Base-by-base conservation (phyloP, 2,888 invertebrate species). In the Ornithoptera priamus region DNA sequence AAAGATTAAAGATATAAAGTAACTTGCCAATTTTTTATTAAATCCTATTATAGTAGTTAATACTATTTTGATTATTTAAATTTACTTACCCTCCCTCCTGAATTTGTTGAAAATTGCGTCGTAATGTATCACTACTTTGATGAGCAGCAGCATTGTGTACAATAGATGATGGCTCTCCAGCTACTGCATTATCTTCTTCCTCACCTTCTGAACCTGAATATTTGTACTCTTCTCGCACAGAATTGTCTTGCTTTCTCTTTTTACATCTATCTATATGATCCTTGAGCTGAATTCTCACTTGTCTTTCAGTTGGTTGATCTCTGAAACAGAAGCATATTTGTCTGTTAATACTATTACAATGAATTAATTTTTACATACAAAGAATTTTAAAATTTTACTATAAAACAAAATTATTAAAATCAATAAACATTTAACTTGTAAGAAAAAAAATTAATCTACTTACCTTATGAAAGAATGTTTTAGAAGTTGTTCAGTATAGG, bases 141-240 rank as follows among this genome's bases (percentile, higher is more conserved):
- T 92, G 92, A 67, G 96, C 95, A 36, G 95, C 95, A 36, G 95
- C 95, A 77, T 94, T 94, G 86, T 97, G 97, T 75, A 99, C 96
- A 81, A 99, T 98, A 72, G 98, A 98, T 76, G 98, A 98, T 18
- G 98, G 98, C 89, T 99, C 98, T 6, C 98, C 99, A 30, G 98
- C 97, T 77, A 97, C 94, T 58, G 96, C 97, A 65, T 95, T 96
- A 79, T 98, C 98, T 79, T 98, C 98, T 79, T 99, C 99, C 83
- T 99, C 99, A 75, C 99, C 98, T 84, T 99, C 99, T 70, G 98
- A 98, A 50, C 99, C 99, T 56, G 99, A 99, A 89, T 98, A 99
- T 85, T 93, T 95, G 87, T 96, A 96, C 82, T 96, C 95, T 81
- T 96, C 95, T 30, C 95, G 94, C 75, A 96, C 95, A 0, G 90